phyloP scores from a whole-genome alignment of 2,797 vertebrate species.

The Masticophis lateralis region DNA sequence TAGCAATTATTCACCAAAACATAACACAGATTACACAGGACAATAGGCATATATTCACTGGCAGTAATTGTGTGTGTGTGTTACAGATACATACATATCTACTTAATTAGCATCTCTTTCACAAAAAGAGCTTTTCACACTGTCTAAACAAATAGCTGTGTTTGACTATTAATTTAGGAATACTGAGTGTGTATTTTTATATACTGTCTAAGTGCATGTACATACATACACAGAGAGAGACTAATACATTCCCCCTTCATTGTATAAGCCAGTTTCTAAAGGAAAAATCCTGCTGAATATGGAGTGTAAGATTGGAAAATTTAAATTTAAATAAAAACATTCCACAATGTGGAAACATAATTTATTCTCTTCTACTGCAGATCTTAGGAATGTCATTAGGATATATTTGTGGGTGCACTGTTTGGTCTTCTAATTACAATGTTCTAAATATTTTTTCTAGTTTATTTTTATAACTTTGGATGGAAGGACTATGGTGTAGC shows the following conservation, averaged over 20 bases:
- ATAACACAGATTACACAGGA: conserved; percentile 2
- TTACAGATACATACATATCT: background rate
- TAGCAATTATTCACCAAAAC: background rate
- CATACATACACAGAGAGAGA: conserved; percentile 12
- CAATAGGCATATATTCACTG: background rate
- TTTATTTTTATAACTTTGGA: conserved; percentile 98
- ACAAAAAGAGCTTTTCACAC: background rate
- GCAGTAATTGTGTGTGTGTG: background rate
- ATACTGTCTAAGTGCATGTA: background rate
- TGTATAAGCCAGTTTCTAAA: conserved; percentile 46
- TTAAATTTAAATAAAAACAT: background rate
- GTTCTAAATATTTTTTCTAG: conserved; percentile 67
- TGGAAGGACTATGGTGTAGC: conserved; percentile 99
- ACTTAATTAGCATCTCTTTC: conserved; percentile 15
- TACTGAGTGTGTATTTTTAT: background rate
- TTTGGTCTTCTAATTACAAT: conserved; percentile 23
- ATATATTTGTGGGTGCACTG: conserved; percentile 23
- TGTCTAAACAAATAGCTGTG: background rate
- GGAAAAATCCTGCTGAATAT: conserved; percentile 35
- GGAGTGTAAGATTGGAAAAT: conserved; percentile 20
- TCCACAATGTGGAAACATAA: conserved; percentile 28
- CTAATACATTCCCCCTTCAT: conserved; percentile 25
- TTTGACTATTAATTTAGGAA: background rate
- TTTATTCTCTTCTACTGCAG: background rate
- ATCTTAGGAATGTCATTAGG: background rate